Conservation (phyloP, 1,140 invertebrate species). For the Drosophila pruinosa region DNA sequence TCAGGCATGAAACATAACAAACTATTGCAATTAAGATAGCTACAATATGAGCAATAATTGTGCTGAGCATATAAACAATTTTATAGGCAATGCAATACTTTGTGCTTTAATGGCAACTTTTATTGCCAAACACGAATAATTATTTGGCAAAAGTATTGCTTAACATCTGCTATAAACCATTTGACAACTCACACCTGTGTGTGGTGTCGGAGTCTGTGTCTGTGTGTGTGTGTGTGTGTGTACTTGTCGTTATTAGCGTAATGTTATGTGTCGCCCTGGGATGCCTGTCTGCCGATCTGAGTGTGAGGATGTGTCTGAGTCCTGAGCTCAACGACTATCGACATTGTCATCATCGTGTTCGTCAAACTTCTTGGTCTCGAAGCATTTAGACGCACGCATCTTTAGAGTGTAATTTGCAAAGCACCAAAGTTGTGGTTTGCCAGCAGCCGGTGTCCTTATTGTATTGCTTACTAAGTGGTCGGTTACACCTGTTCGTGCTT, state of each 20-base stretch:
- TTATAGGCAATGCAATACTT: not conserved
- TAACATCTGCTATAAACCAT: not conserved
- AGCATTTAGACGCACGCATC: slow-evolving; percentile 44
- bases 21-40: not conserved
- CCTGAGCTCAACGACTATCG: slow-evolving; percentile 19
- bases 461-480: not conserved
- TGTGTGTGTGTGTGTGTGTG: not conserved
- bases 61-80: not conserved
- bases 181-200: not conserved
- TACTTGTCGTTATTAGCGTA: slow-evolving; percentile 58
- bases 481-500: slow-evolving; percentile 47
- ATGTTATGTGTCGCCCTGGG: slow-evolving; percentile 30
- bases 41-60: not conserved
- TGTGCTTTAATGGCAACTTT: not conserved
- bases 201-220: not conserved
- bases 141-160: not conserved
- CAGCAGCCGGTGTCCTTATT: not conserved
- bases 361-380: slow-evolving; percentile 30
- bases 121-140: not conserved
- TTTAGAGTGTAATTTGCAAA: slow-evolving; percentile 56
- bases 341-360: slow-evolving; percentile 31
- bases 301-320: not conserved
- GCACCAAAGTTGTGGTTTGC: slow-evolving; percentile 29
- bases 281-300: not conserved
- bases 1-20: not conserved